Evolutionary conservation across 2,113 vertebrate species (phyloP).

Genomic region (Pseudorasbora parva): DNA sequence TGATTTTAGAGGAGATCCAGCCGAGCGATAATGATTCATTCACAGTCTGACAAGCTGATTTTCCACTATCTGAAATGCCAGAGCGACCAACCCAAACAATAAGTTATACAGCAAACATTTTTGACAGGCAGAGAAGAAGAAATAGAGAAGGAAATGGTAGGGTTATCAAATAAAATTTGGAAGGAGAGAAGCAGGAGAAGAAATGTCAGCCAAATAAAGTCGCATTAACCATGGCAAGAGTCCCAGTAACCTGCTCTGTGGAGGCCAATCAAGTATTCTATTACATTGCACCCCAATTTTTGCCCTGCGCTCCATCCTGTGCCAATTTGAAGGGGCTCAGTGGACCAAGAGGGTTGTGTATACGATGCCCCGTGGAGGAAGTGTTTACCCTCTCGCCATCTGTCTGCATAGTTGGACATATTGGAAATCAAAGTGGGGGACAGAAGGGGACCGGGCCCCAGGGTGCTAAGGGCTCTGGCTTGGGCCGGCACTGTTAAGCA

Average conservation of each 20-base stretch:
- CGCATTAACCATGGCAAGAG: conserved; percentile 53
- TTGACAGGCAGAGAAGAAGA: conserved; percentile 23
- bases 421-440: conserved; percentile 81
- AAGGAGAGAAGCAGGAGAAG: neutral
- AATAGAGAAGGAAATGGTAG: neutral
- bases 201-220: conserved; percentile 46
- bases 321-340: conserved; percentile 31
- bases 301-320: conserved; percentile 68
- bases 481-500: conserved; percentile 46
- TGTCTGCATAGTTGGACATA: conserved; percentile 84
- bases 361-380: conserved; percentile 75
- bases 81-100: conserved; percentile 36
- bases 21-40: conserved; percentile 40
- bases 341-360: conserved; percentile 73
- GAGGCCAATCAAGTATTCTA: conserved; percentile 81
- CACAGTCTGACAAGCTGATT: conserved; percentile 43
- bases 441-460: conserved; percentile 72
- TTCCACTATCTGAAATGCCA: conserved; percentile 41
- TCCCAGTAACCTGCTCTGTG: conserved; percentile 68
- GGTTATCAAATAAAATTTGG: conserved; percentile 47
- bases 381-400: conserved; percentile 83
- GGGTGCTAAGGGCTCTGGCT: conserved; percentile 64
- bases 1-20: neutral
- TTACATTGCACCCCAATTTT: conserved; percentile 89
- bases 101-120: conserved; percentile 35